Evolutionary conservation across 2,888 invertebrate genomes (phyloP), one percentile per base, ranked within the genome.

Genomic region (Formica aserva): DNA sequence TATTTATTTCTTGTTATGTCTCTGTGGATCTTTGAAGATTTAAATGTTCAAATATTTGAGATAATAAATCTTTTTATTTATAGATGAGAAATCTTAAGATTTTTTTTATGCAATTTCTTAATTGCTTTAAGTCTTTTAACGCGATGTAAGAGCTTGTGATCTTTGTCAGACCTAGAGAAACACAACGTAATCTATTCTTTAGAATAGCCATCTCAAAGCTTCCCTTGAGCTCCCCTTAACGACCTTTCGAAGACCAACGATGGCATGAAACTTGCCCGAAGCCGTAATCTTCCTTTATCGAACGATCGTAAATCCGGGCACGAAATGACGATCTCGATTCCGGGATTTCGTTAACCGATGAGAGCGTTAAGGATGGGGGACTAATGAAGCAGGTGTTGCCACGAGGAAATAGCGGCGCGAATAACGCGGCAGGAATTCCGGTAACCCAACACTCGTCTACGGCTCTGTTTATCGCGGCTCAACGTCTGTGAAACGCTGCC

Each of bases 401-500:
- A 82, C 77, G 81, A 52, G 45, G 81, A 83, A 71, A 72, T 84
- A 81, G 81, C 74, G 83, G 69, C 80, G 83, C 75, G 66, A 78
- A 80, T 77, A 63, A 86, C 65, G 66, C 72, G 67, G 45, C 71
- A 83, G 82, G 69, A 85, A 86, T 85, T 66, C 38, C 65, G 84
- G 85, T 85, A 76, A 86, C 86, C 63, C 76, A 71, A 88, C 76
- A 74, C 76, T 75, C 86, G 86, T 69, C 69, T 85, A 84, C 86
- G 83, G 83, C 85, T 88, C 87, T 69, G 87, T 82, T 90, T 86
- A 87, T 87, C 83, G 62, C 35, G 32, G 81, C 62, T 72, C 29
- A 65, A 69, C 75, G 78, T 71, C 74, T 77, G 66, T 80, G 83
- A 88, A 89, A 86, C 85, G 84, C 83, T 85, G 88, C 86, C 85